Conservation (phyloP, 1,140 invertebrate genomes). For the Cyphomyrmex costatus region DNA sequence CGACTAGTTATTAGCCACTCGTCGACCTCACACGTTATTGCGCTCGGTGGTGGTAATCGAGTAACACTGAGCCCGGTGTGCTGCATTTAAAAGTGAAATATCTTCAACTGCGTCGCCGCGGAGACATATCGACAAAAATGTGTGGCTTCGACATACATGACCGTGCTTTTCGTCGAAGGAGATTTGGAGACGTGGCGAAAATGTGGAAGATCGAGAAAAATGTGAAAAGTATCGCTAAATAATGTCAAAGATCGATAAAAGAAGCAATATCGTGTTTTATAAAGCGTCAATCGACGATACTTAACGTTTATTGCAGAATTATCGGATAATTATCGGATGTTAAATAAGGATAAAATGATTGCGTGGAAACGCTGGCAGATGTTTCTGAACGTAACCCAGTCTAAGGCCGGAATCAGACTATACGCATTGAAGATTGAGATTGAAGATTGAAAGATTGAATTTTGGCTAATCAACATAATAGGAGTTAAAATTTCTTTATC, state of each 20-base stretch:
- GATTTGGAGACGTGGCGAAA: not conserved
- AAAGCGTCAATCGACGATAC: not conserved
- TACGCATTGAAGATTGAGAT: too few relatives aligned
- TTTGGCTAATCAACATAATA: too few relatives aligned
- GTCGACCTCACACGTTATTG: conserved; percentile 67
- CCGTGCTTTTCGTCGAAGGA: not conserved
- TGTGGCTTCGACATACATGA: not conserved
- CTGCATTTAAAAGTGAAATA: conserved; percentile 55
- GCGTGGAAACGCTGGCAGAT: too few relatives aligned
- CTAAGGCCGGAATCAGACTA: too few relatives aligned
- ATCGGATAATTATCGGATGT: too few relatives aligned
- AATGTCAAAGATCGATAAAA: not conserved
- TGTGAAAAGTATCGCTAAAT: not conserved
- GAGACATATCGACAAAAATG: not conserved
- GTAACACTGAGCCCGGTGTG: conserved; percentile 9
- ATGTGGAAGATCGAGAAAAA: not conserved
- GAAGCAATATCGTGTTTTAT: not conserved
- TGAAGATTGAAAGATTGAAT: too few relatives aligned
- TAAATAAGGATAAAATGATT: too few relatives aligned
- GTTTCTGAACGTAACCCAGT: too few relatives aligned
- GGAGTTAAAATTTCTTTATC: too few relatives aligned
- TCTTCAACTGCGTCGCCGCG: conserved; percentile 33
- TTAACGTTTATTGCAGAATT: not conserved
- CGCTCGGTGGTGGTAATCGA: conserved; percentile 42
- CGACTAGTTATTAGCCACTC: conserved; percentile 73